Evolutionary conservation across 2,113 vertebrate species (phyloP).

Genomic region (Myotis davidii): DNA sequence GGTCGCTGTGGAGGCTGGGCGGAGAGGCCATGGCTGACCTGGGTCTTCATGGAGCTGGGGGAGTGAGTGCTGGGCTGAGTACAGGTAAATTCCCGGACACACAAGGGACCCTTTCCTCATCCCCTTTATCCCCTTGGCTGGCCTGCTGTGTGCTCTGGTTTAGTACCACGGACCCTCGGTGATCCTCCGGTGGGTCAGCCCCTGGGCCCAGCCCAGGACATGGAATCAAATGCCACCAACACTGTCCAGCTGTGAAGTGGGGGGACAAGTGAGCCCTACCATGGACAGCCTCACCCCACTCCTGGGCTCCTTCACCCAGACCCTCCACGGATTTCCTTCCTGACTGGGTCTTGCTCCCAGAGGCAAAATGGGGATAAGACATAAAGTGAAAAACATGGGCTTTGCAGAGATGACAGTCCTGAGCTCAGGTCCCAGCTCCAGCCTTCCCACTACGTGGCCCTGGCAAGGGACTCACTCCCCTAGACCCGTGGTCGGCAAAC

Average conservation of each 20-base stretch:
- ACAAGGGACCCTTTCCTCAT: no score
- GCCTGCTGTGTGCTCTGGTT: background rate
- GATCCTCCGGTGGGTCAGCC: background rate
- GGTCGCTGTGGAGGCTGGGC: background rate
- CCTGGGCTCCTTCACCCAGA: background rate
- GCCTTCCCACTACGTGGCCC: background rate
- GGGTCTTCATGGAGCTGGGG: background rate
- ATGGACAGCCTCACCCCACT: background rate
- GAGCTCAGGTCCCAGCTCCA: background rate
- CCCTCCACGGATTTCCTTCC: background rate
- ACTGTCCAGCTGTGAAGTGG: background rate
- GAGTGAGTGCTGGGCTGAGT: background rate
- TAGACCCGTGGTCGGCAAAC: background rate
- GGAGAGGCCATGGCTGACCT: background rate
- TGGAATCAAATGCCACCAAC: background rate
- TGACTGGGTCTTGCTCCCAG: background rate
- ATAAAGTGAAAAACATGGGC: background rate
- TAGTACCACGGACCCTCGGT: background rate
- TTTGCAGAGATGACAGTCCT: background rate
- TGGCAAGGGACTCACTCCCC: background rate
- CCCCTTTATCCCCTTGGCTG: background rate
- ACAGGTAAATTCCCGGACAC: rapidly evolving
- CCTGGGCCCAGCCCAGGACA: background rate
- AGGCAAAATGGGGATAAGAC: background rate
- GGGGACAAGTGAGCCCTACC: background rate